phyloP scores from a whole-genome alignment of 1,140 invertebrate genomes.

The Homarus americanus region DNA sequence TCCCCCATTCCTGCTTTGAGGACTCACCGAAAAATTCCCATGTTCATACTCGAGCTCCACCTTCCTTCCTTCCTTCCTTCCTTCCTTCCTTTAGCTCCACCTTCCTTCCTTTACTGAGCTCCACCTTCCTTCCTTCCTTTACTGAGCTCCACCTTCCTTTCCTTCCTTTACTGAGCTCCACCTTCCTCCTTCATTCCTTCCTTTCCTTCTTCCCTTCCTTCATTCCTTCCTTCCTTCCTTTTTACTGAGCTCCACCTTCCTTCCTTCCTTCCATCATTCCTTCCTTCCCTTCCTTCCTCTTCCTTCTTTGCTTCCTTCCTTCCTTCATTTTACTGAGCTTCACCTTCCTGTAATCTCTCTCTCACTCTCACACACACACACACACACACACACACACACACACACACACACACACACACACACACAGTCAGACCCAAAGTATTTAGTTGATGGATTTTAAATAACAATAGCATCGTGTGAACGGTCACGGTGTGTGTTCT shows the following conservation, averaged over 20 bases:
- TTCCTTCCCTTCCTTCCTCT: not conserved
- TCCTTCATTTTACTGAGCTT: too few species aligned
- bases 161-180: too few species aligned
- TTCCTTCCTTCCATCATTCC: not conserved
- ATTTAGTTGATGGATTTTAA: constrained; percentile 50
- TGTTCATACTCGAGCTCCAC: not conserved
- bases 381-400: constrained; percentile 3
- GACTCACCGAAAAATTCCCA: too few species aligned
- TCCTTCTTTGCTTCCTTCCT: not conserved
- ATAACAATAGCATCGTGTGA: constrained; percentile 14
- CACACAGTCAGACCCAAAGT: constrained; percentile 39
- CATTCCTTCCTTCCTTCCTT: not conserved
- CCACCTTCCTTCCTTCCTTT: too few species aligned
- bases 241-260: not conserved
- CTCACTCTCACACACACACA: not conserved
- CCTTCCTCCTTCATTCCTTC: not conserved
- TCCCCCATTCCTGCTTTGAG: too few species aligned
- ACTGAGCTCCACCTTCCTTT: not conserved
- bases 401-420: not conserved
- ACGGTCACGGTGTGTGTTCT: not conserved
- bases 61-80: too few species aligned
- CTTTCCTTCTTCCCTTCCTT: not conserved
- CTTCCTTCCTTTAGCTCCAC: too few species aligned
- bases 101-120: too few species aligned
- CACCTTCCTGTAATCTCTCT: too few species aligned